Evolutionary conservation across 1,140 invertebrate genomes (phyloP).

Genomic region (Leptoteleia sp.): DNA sequence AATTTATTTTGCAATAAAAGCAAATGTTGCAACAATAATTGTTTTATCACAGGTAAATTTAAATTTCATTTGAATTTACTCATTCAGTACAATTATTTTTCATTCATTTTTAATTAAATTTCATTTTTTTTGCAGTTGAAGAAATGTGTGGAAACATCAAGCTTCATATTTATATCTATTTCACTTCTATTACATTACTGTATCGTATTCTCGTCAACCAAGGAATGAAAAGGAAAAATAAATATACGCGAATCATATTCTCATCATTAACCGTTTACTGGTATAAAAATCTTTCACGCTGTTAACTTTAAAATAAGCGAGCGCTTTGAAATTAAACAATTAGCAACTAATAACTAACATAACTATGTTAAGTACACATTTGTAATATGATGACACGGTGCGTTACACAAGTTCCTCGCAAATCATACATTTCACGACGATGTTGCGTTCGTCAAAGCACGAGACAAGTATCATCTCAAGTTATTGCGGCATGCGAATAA

Average conservation of each 20-base stretch:
- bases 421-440: slow-evolving; percentile 51
- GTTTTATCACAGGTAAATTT: no score
- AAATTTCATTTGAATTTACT: no score
- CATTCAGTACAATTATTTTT: no score
- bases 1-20: not conserved
- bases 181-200: no score
- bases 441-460: slow-evolving; percentile 44
- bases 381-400: slow-evolving; percentile 60
- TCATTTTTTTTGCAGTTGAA: no score
- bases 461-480: slow-evolving; percentile 53
- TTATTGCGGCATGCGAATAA: slow-evolving; percentile 64
- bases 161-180: no score
- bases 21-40: no score
- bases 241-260: not conserved
- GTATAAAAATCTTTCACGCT: slow-evolving; percentile 2
- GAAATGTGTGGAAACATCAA: no score
- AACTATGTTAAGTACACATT: slow-evolving; percentile 56
- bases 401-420: slow-evolving; percentile 52
- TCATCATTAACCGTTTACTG: slow-evolving; percentile 2
- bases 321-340: slow-evolving; percentile 40
- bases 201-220: no score
- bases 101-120: no score
- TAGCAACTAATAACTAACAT: slow-evolving; percentile 49
- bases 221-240: not conserved
- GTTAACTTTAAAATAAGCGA: slow-evolving; percentile 3